These are phyloP conservation scores for Drepanosiphum platanoidis DNA, from an alignment of 2,888 invertebrate species.

Conservation along the genomic window DNA sequence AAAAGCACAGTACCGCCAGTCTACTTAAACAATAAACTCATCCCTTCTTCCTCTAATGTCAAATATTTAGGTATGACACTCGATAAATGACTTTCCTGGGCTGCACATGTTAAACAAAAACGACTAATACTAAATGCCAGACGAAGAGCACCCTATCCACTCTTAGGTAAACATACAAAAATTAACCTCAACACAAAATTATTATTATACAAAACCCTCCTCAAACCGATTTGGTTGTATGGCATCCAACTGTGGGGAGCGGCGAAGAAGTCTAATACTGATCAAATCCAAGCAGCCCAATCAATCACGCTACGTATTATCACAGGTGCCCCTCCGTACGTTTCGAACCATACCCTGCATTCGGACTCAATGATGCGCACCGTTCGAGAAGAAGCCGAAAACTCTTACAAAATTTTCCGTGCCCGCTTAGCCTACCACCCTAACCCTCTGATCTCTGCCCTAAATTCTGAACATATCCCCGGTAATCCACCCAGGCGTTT, in stretches of 20 bases:
- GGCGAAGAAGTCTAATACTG: not conserved
- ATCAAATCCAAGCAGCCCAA: not conserved
- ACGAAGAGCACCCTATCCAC: not conserved
- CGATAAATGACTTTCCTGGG: not conserved
- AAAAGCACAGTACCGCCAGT: not conserved
- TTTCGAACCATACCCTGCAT: not conserved
- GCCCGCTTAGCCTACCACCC: not conserved
- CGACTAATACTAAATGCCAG: not conserved
- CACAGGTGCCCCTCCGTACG: not conserved
- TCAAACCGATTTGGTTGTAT: not conserved
- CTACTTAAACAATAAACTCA: not conserved
- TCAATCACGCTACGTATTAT: not conserved
- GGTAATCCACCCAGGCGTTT: not conserved
- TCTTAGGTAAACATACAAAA: not conserved
- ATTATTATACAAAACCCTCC: not conserved
- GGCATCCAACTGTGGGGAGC: not conserved
- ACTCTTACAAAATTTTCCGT: not conserved
- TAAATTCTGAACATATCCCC: not conserved
- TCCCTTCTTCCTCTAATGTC: not conserved
- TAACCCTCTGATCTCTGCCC: not conserved
- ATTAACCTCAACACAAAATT: not conserved
- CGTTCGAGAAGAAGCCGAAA: not conserved
- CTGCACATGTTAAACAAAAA: not conserved
- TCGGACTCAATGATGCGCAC: not conserved
- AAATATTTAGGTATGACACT: not conserved